Conservation (phyloP, 2,797 vertebrate genomes). For the Labroides dimidiatus region DNA sequence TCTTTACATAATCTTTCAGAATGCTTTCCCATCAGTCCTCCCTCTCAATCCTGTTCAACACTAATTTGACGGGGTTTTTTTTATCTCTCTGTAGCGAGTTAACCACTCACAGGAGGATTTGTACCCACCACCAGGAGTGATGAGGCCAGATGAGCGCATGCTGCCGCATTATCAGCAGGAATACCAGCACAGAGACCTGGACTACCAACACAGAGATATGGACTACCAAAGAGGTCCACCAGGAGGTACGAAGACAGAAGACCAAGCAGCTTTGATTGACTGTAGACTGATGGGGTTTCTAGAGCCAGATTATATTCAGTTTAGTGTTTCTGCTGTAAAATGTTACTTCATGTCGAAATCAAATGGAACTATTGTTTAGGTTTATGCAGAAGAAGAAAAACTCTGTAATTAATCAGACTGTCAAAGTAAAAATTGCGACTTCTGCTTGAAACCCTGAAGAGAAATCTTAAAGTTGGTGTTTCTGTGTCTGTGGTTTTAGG, state of each 20-base stretch:
- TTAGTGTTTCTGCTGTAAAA: constrained; percentile 6
- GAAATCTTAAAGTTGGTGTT: neutral
- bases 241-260: constrained; percentile 49
- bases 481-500: constrained; percentile 10
- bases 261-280: neutral
- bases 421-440: neutral
- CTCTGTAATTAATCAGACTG: no score
- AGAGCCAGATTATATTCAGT: constrained; percentile 13
- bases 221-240: constrained; percentile 75
- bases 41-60: neutral
- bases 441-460: neutral
- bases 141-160: constrained; percentile 83
- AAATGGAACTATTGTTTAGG: no score
- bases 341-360: neutral
- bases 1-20: no score
- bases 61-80: neutral
- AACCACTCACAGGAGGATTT: constrained; percentile 94
- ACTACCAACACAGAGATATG: constrained; percentile 73
- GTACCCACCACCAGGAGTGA: constrained; percentile 72
- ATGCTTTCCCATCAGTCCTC: no score
- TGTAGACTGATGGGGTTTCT: constrained; percentile 1
- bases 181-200: constrained; percentile 72
- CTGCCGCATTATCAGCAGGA: constrained; percentile 80
- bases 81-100: constrained; percentile 79
- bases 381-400: rapidly evolving